These are phyloP conservation scores for Acipenser transmontanus DNA, from an alignment of 2,797 vertebrate genomes.

Conservation along the genomic window DNA sequence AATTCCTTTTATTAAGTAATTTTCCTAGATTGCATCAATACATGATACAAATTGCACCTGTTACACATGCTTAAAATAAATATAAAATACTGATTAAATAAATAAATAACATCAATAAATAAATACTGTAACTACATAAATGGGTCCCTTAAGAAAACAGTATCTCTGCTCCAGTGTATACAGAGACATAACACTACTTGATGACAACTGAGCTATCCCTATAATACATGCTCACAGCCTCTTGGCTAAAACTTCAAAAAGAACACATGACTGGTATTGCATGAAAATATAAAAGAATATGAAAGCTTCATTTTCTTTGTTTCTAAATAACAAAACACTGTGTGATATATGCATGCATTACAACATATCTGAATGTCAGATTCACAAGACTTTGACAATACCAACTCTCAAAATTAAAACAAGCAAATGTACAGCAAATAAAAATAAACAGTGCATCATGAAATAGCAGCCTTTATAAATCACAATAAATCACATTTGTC, in stretches of 20 bases:
- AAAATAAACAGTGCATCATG: slow-evolving; percentile 29
- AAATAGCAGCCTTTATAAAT: slow-evolving; percentile 50
- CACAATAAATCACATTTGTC: no score
- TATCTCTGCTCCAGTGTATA: slow-evolving; percentile 60
- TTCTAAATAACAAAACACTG: slow-evolving; percentile 1
- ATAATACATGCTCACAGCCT: slow-evolving; percentile 20
- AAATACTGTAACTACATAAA: slow-evolving; percentile 30
- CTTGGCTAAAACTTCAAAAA: no score
- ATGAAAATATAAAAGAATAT: slow-evolving; percentile 9
- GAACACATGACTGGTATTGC: slow-evolving; percentile 8
- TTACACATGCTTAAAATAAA: no score
- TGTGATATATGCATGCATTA: slow-evolving; percentile 47
- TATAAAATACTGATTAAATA: no score
- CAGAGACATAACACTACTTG: background rate
- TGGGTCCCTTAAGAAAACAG: slow-evolving; percentile 58
- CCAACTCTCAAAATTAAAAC: slow-evolving; percentile 33
- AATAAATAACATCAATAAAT: no score
- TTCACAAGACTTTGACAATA: slow-evolving; percentile 37
- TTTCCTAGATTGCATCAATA: no score
- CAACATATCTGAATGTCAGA: slow-evolving; percentile 18
- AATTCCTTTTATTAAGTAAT: no score
- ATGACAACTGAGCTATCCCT: background rate
- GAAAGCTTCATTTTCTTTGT: background rate
- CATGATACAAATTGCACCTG: no score
- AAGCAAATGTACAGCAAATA: slow-evolving; percentile 26